phyloP scores from a whole-genome alignment of 2,888 invertebrate genomes.

The Philereme vetulata region DNA sequence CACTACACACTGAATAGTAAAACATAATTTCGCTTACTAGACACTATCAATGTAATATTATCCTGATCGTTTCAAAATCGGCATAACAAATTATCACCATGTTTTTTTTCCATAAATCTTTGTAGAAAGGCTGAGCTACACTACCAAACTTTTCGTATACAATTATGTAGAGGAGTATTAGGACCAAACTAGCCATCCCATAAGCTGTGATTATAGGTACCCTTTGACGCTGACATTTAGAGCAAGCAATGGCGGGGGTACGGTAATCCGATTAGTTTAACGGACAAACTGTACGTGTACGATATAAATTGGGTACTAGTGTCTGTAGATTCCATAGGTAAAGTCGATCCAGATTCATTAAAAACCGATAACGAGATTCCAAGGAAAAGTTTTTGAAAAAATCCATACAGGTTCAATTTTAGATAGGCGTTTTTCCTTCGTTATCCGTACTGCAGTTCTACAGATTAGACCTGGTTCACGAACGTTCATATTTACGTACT shows the following conservation, averaged over 20 bases:
- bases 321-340: slow-evolving; percentile 6
- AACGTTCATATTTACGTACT: no score
- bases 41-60: no score
- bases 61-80: no score
- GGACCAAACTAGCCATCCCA: slow-evolving; percentile 13
- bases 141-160: no score
- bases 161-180: slow-evolving; percentile 21
- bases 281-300: slow-evolving; percentile 26
- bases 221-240: slow-evolving; percentile 52
- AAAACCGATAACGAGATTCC: slow-evolving; percentile 27
- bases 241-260: slow-evolving; percentile 52
- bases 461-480: no score
- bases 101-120: no score
- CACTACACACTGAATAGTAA: no score
- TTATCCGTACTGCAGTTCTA: no score
- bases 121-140: no score
- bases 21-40: no score
- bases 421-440: neutral
- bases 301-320: slow-evolving; percentile 17
- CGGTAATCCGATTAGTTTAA: slow-evolving; percentile 61
- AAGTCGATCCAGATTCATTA: slow-evolving; percentile 22
- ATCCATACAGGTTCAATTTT: neutral
- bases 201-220: slow-evolving; percentile 19
- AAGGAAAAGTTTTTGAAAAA: slow-evolving; percentile 10
- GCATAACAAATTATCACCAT: no score